Percentiles rank a stretch among this genome's conserved stretches.
phyloP scores from a whole-genome alignment of 1,140 invertebrate species.

The Popillia japonica region DNA sequence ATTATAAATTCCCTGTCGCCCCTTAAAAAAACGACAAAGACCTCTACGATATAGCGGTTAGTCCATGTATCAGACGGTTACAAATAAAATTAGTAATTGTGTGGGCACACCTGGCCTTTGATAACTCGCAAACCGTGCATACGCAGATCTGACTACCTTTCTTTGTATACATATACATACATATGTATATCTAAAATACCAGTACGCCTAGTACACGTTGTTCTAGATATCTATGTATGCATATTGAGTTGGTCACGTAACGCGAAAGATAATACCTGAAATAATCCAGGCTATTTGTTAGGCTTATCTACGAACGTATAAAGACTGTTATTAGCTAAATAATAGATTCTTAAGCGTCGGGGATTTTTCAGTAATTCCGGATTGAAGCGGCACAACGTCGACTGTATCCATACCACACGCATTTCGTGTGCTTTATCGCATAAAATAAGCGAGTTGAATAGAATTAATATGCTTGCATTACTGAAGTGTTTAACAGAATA shows the following conservation, averaged over 20 bases:
- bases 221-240: neutral
- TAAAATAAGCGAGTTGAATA: neutral
- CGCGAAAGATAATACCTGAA: constrained; percentile 22
- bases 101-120: constrained; percentile 31
- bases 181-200: neutral
- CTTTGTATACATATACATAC: neutral
- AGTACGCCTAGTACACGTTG: neutral
- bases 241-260: constrained; percentile 33
- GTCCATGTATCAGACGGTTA: constrained; percentile 1
- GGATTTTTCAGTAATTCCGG: constrained; percentile 16
- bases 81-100: neutral
- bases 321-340: constrained; percentile 28
- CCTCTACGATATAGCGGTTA: neutral
- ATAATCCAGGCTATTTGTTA: constrained; percentile 32
- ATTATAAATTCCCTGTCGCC: constrained; percentile 13
- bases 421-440: neutral
- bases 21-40: neutral
- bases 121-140: constrained; percentile 13
- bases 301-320: constrained; percentile 24
- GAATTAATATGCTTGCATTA: neutral
- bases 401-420: neutral
- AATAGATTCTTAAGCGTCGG: constrained; percentile 16
- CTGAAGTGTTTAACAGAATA: neutral
- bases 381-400: neutral
- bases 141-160: neutral